Evolutionary conservation across 2,888 invertebrate genomes (phyloP).

Genomic region (Macaria notata): DNA sequence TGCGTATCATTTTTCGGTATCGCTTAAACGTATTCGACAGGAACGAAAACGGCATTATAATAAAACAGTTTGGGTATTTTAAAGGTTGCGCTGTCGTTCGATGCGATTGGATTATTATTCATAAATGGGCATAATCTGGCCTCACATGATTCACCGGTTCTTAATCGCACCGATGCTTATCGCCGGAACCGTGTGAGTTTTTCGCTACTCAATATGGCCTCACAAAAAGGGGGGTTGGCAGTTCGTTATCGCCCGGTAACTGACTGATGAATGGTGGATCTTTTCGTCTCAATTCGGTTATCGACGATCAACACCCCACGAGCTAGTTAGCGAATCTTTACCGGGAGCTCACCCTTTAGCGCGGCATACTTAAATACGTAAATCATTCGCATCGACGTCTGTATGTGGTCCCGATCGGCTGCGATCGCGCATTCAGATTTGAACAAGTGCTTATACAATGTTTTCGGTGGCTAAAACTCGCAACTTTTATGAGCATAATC

Average conservation of each 20-base stretch:
- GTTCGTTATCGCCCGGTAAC: conserved; percentile 71
- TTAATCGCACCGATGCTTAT: conserved; percentile 55
- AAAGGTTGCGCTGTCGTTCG: conserved; percentile 24
- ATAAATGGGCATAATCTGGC: conserved; percentile 43
- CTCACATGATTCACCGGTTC: conserved; percentile 38
- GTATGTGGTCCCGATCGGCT: conserved; percentile 60
- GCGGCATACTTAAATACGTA: conserved; percentile 41
- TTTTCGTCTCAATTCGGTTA: conserved; percentile 79
- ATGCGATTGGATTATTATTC: conserved; percentile 41
- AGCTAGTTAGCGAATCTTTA: conserved; percentile 74
- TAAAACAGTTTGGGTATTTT: conserved; percentile 26
- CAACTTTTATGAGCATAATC: conserved; percentile 60
- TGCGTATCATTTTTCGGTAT: conserved; percentile 13
- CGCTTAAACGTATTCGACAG: conserved; percentile 5
- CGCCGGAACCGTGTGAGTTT: conserved; percentile 61
- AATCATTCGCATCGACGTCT: conserved; percentile 71
- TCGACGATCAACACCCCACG: conserved; percentile 69
- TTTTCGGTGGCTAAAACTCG: conserved; percentile 59
- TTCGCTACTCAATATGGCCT: conserved; percentile 60
- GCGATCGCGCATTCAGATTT: conserved; percentile 57
- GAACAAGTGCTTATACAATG: conserved; percentile 60
- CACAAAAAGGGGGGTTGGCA: conserved; percentile 60
- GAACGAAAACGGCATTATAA: conserved; percentile 20
- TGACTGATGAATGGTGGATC: conserved; percentile 78
- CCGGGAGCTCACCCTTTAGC: conserved; percentile 45